Base-by-base conservation (phyloP, 2,888 invertebrate species). In the Escarpia spicata region DNA sequence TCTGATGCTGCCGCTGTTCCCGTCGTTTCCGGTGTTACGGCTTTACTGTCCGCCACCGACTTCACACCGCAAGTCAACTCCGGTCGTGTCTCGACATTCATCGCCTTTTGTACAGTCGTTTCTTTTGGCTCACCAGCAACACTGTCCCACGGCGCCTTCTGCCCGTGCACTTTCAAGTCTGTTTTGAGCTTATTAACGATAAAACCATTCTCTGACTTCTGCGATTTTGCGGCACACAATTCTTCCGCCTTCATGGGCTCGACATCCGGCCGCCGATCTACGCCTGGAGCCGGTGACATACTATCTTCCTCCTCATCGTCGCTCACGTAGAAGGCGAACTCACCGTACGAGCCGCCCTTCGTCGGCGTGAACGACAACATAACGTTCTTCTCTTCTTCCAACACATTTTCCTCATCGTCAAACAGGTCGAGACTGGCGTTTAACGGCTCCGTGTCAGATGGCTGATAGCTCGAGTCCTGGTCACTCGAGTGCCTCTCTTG, bases 281-380 rank as follows among this genome's bases (percentile, higher is more conserved):
- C 60, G 26, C 75, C 75, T 1, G 75, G 75, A 2, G 75, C 75
- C 75, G 8, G 0, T 9, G 52, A 52, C 52, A 52, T 15, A 0
- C n/a, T 0, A 19, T 75, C 75, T 15, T 75, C 91, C 43, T 91
- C 75, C 10, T 91, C 92, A 0, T 31, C 43, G 43, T 92, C 92
- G 45, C 92, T 92, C 58, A 91, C 43, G 43, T 92, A 92, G 43
- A 91, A 91, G 43, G 91, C 15, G n/a, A 60, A 75, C 0, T 45
- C 37, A 6, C 92, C 92, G 43, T 60, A 91, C 58, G 90, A 92
- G 12, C 58, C 92, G 12, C 45, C 43, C 31, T n/a, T 31, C n/a
- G 44, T 52, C 3, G 92, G 92, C 10, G 44, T 92, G 92, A 92
- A 92, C 10, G 31, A 31, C 37, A 43, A 15, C 92, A 92, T 90